A percentile compares a stretch with the other conserved stretches of the same genome.
Conservation (phyloP, 2,888 invertebrate species). For the Drosophila anceps region DNA sequence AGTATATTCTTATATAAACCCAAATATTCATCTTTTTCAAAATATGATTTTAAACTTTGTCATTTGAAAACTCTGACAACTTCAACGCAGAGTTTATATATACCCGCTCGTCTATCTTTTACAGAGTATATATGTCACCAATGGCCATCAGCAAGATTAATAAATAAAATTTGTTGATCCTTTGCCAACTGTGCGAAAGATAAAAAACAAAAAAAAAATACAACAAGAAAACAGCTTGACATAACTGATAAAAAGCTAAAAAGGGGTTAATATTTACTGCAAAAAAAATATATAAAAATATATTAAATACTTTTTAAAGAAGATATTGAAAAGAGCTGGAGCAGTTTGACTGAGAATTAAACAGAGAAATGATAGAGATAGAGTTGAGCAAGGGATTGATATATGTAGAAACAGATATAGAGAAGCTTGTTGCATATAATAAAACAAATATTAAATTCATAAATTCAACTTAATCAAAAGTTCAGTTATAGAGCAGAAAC, state of each 20-base stretch:
- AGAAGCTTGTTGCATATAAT: background rate
- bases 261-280: background rate
- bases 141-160: slow-evolving; percentile 18
- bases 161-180: slow-evolving; percentile 22
- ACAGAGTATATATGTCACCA: slow-evolving; percentile 11
- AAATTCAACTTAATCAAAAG: background rate
- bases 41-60: too few species aligned
- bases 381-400: background rate
- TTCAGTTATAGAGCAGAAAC: background rate
- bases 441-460: background rate
- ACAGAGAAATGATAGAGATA: background rate
- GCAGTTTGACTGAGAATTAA: background rate
- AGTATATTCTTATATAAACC: too few species aligned
- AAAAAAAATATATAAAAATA: background rate
- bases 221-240: background rate
- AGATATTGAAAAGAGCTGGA: background rate
- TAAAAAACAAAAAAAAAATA: background rate
- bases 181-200: slow-evolving; percentile 16
- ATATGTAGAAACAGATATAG: background rate
- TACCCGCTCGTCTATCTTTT: background rate
- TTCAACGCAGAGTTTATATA: background rate
- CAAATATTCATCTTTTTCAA: too few species aligned
- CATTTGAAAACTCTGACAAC: background rate
- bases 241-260: background rate
- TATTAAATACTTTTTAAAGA: background rate